phyloP scores from a whole-genome alignment of 2,888 invertebrate genomes.

The Mesorhabditis belari region DNA sequence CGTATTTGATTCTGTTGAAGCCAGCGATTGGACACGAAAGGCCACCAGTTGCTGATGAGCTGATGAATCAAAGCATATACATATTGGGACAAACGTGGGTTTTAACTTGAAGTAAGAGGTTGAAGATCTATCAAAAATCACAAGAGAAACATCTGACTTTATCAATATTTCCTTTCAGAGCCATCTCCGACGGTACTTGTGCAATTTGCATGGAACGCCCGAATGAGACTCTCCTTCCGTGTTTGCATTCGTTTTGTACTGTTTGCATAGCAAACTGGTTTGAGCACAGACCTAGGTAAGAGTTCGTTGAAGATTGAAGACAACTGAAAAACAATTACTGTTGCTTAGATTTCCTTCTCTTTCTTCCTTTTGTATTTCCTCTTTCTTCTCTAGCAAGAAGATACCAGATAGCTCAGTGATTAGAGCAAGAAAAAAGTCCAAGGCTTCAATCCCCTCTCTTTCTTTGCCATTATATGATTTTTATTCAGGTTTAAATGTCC shows the following conservation, averaged over 20 bases:
- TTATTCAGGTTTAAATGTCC: constrained; percentile 18
- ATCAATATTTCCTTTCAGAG: constrained; percentile 11
- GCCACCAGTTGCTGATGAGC: constrained; percentile 1
- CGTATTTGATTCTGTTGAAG: neutral
- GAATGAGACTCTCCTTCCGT: constrained; percentile 23
- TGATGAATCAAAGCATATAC: constrained; percentile 18
- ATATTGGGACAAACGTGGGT: constrained; percentile 23
- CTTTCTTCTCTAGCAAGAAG: no score
- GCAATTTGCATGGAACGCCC: constrained; percentile 28
- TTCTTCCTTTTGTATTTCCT: no score
- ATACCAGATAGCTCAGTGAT: no score
- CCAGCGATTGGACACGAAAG: constrained; percentile 6
- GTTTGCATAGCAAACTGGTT: constrained; percentile 17
- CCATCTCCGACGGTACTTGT: constrained; percentile 24
- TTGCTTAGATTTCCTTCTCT: no score
- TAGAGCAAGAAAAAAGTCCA: no score
- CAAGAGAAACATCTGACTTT: neutral
- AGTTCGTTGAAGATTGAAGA: neutral
- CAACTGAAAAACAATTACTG: no score
- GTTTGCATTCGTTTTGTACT: constrained; percentile 27
- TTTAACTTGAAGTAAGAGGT: neutral
- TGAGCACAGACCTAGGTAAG: constrained; percentile 16
- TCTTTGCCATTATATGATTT: neutral
- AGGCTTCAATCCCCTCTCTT: no score
- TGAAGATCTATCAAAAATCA: neutral